Base-by-base conservation (phyloP, 30 jellyfish, hydroid and myxozoan species). In the Chrysaora quinquecirrha region DNA sequence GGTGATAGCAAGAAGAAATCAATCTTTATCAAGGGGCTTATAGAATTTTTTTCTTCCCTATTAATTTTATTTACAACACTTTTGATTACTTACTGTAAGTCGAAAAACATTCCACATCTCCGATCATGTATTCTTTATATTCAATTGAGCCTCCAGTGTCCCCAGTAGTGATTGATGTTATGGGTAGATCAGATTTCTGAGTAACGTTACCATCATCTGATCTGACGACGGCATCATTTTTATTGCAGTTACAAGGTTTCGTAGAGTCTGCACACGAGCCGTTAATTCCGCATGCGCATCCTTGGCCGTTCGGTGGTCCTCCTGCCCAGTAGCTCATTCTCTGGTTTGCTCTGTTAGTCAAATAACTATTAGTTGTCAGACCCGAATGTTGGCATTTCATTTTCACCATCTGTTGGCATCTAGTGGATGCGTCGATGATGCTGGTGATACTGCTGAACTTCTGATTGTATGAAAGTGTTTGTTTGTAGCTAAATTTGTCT, bases 281-380 rank as follows among this genome's bases (percentile, higher is more conserved):
- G 9, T 9, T 52, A 2, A 52, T 52, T 19, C 68, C 68, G 25
- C 68, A 52, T 16, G 68, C 68, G 29, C 68, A 52, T 10, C 68
- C 68, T 20, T 52, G 29, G 25, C 68, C 68, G 29, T 19, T 25
- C 29, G 68, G 29, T 2, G 68, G 68, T 4, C 68, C 68, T 9
- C 68, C 68, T 4, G 68, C 68, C 68, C 68, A 52, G 68, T 52
- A 52, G 7, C 29, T 52, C 68, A 52, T 3, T 9, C 29, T 9
- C 12, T 52, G 12, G 4, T 19, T 19, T 3, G 4, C 2, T 52
- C 68, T 52, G 25, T 19, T 20, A 9, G 12, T 19, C 12, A 52
- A 25, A 7, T 20, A 52, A 52, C 29, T 52, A 16, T 20, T 4
- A 52, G 9, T 20, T 9, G 3, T 52, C 4, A 52, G 12, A 12